Evolutionary conservation across 2,113 vertebrate genomes (phyloP).

Genomic region (Corydoras maculifer): DNA sequence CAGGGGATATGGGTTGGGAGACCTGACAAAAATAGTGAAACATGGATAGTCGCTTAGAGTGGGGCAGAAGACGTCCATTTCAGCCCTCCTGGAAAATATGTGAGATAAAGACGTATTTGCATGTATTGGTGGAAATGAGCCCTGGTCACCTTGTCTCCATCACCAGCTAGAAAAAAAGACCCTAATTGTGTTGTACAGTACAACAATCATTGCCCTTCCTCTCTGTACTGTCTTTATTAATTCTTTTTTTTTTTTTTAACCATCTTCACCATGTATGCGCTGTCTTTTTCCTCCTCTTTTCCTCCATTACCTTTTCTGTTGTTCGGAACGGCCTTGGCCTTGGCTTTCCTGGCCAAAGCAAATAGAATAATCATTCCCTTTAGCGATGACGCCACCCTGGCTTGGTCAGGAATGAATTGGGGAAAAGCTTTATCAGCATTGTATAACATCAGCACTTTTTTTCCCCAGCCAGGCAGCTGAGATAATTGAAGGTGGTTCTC

Average conservation of each 20-base stretch:
- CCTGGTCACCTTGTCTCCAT: too few species aligned
- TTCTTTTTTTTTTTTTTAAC: slow-evolving; percentile 6
- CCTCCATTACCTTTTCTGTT: too few species aligned
- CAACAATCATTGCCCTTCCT: too few species aligned
- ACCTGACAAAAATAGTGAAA: slow-evolving; percentile 14
- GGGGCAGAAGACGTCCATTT: slow-evolving; percentile 15
- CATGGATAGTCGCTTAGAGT: slow-evolving; percentile 8
- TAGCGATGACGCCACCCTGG: slow-evolving; percentile 30
- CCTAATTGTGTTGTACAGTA: too few species aligned
- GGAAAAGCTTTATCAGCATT: slow-evolving; percentile 36
- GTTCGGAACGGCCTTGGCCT: too few species aligned
- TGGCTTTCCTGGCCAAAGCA: slow-evolving; percentile 21
- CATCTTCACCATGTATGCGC: too few species aligned
- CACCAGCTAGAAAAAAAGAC: too few species aligned
- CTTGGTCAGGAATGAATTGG: slow-evolving; percentile 38
- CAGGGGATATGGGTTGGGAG: slow-evolving; percentile 16
- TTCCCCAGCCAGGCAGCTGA: slow-evolving; percentile 41
- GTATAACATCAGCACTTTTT: slow-evolving; percentile 45
- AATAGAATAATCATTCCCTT: slow-evolving; percentile 32
- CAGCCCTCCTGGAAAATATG: slow-evolving; percentile 15
- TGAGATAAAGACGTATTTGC: too few species aligned
- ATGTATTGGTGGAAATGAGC: too few species aligned
- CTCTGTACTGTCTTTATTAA: too few species aligned
- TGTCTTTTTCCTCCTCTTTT: too few species aligned
- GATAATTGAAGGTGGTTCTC: slow-evolving; percentile 72